Percentiles rank a stretch among this genome's conserved stretches.
These are phyloP conservation scores for Ligdia adustata DNA, from an alignment of 2,888 invertebrate species.

Conservation along the genomic window DNA sequence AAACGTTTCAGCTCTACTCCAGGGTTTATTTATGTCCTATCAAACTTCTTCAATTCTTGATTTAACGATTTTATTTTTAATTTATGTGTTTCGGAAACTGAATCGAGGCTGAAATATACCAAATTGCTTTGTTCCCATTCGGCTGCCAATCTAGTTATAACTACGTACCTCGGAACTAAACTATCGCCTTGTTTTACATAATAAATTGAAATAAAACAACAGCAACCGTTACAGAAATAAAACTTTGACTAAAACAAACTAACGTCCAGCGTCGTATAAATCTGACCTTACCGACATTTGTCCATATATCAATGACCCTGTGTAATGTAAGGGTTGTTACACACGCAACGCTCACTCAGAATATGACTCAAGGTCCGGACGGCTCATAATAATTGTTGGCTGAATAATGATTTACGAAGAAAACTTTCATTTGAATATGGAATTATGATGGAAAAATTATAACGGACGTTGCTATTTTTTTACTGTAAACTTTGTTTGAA, in stretches of 20 bases:
- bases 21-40: no score
- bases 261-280: slow-evolving; percentile 24
- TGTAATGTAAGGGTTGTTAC: slow-evolving; percentile 25
- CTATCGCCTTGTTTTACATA: background rate
- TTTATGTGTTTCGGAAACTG: no score
- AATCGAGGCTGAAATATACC: background rate
- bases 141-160: background rate
- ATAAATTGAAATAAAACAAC: slow-evolving; percentile 4
- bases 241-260: slow-evolving; percentile 15
- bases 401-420: slow-evolving; percentile 18
- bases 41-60: no score
- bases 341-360: slow-evolving; percentile 39
- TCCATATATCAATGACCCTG: slow-evolving; percentile 37
- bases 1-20: no score
- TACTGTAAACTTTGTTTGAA: background rate
- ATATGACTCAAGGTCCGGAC: slow-evolving; percentile 42
- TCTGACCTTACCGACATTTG: slow-evolving; percentile 30
- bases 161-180: background rate
- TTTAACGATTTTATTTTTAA: no score
- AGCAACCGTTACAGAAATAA: slow-evolving; percentile 8
- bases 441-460: background rate
- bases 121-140: background rate
- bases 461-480: background rate
- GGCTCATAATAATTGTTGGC: slow-evolving; percentile 30
- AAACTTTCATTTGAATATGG: background rate